Conservation (phyloP, 2,888 invertebrate genomes). For the Limulus polyphemus region DNA sequence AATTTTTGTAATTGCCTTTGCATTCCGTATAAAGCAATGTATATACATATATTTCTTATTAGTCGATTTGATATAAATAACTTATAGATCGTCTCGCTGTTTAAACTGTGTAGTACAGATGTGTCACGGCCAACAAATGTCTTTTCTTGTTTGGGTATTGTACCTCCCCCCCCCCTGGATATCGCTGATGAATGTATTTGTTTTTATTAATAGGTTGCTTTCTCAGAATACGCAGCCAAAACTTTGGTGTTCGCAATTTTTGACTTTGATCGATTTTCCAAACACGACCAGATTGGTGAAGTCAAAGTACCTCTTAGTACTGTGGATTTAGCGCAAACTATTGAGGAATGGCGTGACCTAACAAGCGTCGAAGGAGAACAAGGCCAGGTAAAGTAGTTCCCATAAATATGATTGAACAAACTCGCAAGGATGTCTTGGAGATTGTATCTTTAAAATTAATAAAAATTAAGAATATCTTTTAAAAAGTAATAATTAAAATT, state of each 20-base stretch:
- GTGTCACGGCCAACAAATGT: too few relatives aligned
- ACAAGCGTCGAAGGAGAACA: constrained; percentile 97
- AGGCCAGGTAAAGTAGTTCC: constrained; percentile 61
- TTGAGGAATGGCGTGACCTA: constrained; percentile 98
- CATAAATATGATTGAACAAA: not conserved
- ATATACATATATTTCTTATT: too few relatives aligned
- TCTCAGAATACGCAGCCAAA: constrained; percentile 43
- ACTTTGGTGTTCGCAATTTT: constrained; percentile 44
- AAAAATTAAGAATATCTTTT: too few relatives aligned
- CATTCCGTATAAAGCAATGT: too few relatives aligned
- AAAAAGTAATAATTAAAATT: too few relatives aligned
- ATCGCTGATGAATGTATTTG: constrained; percentile 28
- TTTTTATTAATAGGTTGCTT: constrained; percentile 48
- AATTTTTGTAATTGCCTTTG: too few relatives aligned
- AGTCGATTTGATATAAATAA: too few relatives aligned
- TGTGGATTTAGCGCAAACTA: constrained; percentile 94
- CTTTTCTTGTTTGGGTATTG: too few relatives aligned
- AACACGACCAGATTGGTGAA: constrained; percentile 99
- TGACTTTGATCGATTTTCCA: constrained; percentile 62
- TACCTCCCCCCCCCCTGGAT: too few relatives aligned
- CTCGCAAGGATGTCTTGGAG: not conserved
- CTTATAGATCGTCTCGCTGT: too few relatives aligned
- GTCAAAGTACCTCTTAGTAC: constrained; percentile 95
- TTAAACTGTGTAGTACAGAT: too few relatives aligned
- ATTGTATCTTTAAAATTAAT: too few relatives aligned